Base-by-base conservation (phyloP, 2,113 vertebrate species). In the Haemorhous mexicanus region DNA sequence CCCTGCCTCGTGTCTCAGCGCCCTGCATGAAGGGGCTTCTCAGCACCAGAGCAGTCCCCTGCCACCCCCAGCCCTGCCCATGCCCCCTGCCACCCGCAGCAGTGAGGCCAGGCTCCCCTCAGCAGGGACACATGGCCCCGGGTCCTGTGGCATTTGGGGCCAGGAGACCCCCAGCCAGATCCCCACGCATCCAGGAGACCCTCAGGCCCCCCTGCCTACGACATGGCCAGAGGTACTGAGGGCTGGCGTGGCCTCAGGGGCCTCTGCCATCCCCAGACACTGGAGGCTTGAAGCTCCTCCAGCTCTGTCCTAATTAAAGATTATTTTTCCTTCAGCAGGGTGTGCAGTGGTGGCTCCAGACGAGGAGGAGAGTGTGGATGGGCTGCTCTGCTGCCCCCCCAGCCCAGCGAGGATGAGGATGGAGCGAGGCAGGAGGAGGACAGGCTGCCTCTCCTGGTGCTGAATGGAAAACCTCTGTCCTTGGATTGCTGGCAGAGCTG, bases 291-390 rank as follows among this genome's bases (percentile, higher is more conserved):
- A 41, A 47, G n/a, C 41, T 93, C 61, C 66, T 90, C 90, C 63
- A 70, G 89, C 83, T 90, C 86, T 93, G 76, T 58, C 91, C 94
- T 96, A 87, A 96, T 89, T 87, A 89, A 96, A 92, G 52, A 20
- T 21, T 96, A 22, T 56, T 96, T 91, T 93, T 84, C 89, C 41
- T 27, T 68, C 50, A 78, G 85, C 93, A 88, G 94, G 89, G 58
- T 50, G 52, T 76, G 80, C 75, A 22, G 64, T 2, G 2, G n/a
- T 47, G 62, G 32, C 91, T 87, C 58, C 13, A 6, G n/a, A 84
- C 21, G 8, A 2, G 5, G 82, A 86, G 64, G 66, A 89, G 76
- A 78, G 92, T 37, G 90, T 66, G 64, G 70, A 86, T 84, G 92
- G 84, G 92, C 63, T 78, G 86, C 18, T 49, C 30, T 79, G 68